Evolutionary conservation across 2,797 vertebrate genomes (phyloP).

Genomic region (Bradypodion ventrale): DNA sequence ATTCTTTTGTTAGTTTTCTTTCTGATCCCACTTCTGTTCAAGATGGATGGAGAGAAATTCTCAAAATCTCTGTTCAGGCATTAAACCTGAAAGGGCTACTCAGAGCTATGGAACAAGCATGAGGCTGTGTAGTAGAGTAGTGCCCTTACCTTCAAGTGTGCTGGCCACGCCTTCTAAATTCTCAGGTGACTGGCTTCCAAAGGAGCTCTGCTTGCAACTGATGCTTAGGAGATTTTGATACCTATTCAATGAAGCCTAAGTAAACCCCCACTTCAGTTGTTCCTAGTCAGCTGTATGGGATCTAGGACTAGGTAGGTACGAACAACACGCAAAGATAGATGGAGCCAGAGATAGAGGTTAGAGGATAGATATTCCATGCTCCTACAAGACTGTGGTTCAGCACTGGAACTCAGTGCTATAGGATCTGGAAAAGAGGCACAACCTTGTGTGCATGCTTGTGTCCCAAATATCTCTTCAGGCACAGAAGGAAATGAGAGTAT

Average conservation of each 20-base stretch:
- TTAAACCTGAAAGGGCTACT: neutral
- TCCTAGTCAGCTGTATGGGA: neutral
- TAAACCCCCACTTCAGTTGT: neutral
- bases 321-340: neutral
- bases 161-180: neutral
- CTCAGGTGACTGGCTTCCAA: neutral
- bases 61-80: neutral
- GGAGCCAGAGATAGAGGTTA: too few species aligned
- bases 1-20: neutral
- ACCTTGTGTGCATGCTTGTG: neutral
- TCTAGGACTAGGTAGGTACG: neutral
- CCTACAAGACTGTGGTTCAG: too few species aligned
- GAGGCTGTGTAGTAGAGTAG: neutral
- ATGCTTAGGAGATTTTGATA: neutral
- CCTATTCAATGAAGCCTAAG: neutral
- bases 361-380: too few species aligned
- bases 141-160: neutral
- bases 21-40: too few species aligned
- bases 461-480: neutral
- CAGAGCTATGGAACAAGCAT: neutral
- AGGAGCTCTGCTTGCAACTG: too few species aligned
- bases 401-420: too few species aligned
- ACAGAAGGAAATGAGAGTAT: neutral
- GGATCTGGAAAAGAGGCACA: neutral
- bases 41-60: neutral